phyloP scores from a whole-genome alignment of 1,140 invertebrate species.

The Ericerus pela region DNA sequence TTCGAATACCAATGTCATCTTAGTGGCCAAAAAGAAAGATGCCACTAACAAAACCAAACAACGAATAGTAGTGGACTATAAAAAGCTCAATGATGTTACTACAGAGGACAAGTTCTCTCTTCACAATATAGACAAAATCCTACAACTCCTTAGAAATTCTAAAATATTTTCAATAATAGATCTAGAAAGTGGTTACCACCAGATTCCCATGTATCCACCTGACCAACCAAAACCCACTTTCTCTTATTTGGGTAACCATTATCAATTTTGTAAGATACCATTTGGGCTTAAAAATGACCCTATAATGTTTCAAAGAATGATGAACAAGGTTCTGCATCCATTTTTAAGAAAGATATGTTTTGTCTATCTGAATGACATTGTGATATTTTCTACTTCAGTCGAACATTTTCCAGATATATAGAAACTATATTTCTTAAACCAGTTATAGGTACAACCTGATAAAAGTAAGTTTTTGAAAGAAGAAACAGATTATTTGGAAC shows the following conservation, averaged over 20 bases:
- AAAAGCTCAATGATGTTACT: slow-evolving; percentile 31
- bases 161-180: slow-evolving; percentile 36
- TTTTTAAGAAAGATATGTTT: slow-evolving; percentile 18
- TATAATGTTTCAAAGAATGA: slow-evolving; percentile 17
- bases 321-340: slow-evolving; percentile 22
- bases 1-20: slow-evolving; percentile 17
- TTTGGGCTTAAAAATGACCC: slow-evolving; percentile 23
- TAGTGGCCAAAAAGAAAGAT: slow-evolving; percentile 23
- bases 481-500: slow-evolving; percentile 28
- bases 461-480: slow-evolving; percentile 28
- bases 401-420: slow-evolving; percentile 17
- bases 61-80: slow-evolving; percentile 26
- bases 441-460: slow-evolving; percentile 24
- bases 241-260: slow-evolving; percentile 17
- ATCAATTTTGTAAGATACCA: slow-evolving; percentile 20
- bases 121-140: slow-evolving; percentile 35
- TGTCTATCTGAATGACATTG: slow-evolving; percentile 30
- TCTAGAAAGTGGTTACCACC: slow-evolving; percentile 31
- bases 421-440: slow-evolving; percentile 19
- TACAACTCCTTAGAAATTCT: slow-evolving; percentile 33
- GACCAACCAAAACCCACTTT: slow-evolving; percentile 27
- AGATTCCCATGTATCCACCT: slow-evolving; percentile 25
- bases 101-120: slow-evolving; percentile 37
- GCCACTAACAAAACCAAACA: slow-evolving; percentile 19
- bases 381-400: slow-evolving; percentile 24